Percentiles rank a stretch among this genome's conserved stretches.
Evolutionary conservation across 2,888 invertebrate species (phyloP).

Genomic region (Trichopoda pennipes): DNA sequence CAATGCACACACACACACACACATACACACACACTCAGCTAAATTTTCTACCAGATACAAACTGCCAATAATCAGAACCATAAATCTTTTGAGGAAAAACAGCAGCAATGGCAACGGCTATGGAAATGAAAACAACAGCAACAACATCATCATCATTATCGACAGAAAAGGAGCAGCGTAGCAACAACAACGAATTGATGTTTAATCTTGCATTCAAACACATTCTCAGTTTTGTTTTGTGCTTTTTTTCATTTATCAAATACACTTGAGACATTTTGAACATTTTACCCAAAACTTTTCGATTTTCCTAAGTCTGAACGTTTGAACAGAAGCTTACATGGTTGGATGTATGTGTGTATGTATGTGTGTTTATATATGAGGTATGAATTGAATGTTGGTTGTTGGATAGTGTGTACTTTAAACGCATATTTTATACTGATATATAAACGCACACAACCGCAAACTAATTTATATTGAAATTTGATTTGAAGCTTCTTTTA

Average conservation of each 20-base stretch:
- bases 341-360: background rate
- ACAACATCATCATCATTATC: background rate
- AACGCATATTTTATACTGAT: constrained; percentile 53
- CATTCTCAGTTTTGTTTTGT: constrained; percentile 43
- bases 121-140: constrained; percentile 8
- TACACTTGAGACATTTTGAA: constrained; percentile 53
- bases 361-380: background rate
- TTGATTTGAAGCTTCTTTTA: constrained; percentile 54
- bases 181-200: constrained; percentile 2
- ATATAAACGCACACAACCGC: background rate
- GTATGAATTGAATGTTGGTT: constrained; percentile 12
- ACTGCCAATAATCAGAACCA: constrained; percentile 65
- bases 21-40: background rate
- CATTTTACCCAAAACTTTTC: constrained; percentile 48
- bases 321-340: background rate
- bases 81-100: constrained; percentile 58
- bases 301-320: constrained; percentile 1
- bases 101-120: background rate
- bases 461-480: constrained; percentile 46
- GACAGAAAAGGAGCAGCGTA: constrained; percentile 20
- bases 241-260: constrained; percentile 53
- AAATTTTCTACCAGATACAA: constrained; percentile 50
- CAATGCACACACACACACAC: background rate
- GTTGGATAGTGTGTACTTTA: constrained; percentile 13
- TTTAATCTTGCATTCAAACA: constrained; percentile 6